Evolutionary conservation across 2,797 vertebrate genomes (phyloP), one percentile per base, ranked within the genome.

Genomic region (Furcifer pardalis): DNA sequence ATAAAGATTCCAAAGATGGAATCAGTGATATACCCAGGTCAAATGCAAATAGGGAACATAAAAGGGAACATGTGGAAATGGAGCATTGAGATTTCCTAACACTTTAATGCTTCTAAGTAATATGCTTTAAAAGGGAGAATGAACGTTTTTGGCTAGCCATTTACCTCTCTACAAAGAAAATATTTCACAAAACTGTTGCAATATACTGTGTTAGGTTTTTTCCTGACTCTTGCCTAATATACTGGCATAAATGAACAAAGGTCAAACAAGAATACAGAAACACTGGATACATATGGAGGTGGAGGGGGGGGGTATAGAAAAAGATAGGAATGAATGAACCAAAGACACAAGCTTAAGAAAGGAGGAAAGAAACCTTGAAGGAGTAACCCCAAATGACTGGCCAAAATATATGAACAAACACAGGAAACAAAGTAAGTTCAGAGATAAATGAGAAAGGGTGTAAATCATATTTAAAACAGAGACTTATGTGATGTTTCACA

Each of bases 221-320:
- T 59, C n/a, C 37, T 10, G 15, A 35, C 66, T 60, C 25, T 23
- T 37, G 2, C 35, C 77, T 1, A 46, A 80, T 37, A 42, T 42
- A 63, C 73, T 71, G 25, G 56, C 44, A 46, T 86, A 69, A 42
- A 5, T 25, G 77, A 2, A 37, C 32, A 25, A 56, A 8, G 46
- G 35, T 37, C 66, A 87, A 49, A 77, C 6, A 49, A 79, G 83
- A 37, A 77, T 90, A 79, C 0, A 68, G 78, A 72, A 44, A 52
- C 19, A 35, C 71, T 35, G 42, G n/a, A 27, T 37, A 60, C n/a
- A n/a, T n/a, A n/a, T n/a, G n/a, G n/a, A n/a, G n/a, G n/a, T n/a
- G n/a, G n/a, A n/a, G n/a, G n/a, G n/a, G n/a, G n/a, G 42, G 49
- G 23, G 37, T n/a, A 15, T 56, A 37, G 76, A 60, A 60, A 35